Conservation (phyloP, 2,797 vertebrate genomes). For the Cryptoblepharus egeriae region DNA sequence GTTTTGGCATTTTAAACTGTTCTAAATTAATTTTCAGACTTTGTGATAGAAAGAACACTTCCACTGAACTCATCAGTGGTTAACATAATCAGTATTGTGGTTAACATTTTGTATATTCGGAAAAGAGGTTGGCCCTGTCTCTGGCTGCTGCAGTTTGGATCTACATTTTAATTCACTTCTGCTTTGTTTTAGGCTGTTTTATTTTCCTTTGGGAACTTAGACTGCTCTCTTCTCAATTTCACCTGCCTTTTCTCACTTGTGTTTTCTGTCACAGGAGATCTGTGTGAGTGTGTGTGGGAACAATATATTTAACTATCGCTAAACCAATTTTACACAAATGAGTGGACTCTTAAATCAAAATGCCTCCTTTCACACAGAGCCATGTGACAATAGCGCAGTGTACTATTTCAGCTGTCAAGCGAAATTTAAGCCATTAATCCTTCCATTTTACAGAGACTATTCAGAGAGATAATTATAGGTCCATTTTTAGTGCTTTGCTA, state of each 20-base stretch:
- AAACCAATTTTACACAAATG: conserved; percentile 30
- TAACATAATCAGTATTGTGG: no score
- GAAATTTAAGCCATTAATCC: neutral
- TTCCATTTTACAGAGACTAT: neutral
- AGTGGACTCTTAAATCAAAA: conserved; percentile 30
- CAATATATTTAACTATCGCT: conserved; percentile 31
- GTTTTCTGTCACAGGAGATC: conserved; percentile 48
- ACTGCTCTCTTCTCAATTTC: conserved; percentile 65
- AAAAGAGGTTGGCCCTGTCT: conserved; percentile 67
- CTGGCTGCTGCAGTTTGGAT: conserved; percentile 36
- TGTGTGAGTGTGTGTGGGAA: neutral
- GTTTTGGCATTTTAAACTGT: conserved; percentile 11
- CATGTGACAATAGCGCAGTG: neutral
- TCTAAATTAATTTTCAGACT: conserved; percentile 28
- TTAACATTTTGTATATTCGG: conserved; percentile 45
- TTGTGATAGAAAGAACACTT: neutral
- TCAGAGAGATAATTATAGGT: neutral
- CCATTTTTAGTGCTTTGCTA: neutral
- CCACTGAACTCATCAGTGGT: conserved; percentile 42
- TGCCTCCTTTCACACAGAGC: neutral
- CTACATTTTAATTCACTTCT: conserved; percentile 37
- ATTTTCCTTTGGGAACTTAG: conserved; percentile 57
- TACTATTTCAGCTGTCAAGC: neutral
- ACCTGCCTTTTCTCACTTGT: conserved; percentile 67
- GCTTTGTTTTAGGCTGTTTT: conserved; percentile 49